Evolutionary conservation across 2,888 invertebrate genomes (phyloP).

Genomic region (Gymnocheta viridis): DNA sequence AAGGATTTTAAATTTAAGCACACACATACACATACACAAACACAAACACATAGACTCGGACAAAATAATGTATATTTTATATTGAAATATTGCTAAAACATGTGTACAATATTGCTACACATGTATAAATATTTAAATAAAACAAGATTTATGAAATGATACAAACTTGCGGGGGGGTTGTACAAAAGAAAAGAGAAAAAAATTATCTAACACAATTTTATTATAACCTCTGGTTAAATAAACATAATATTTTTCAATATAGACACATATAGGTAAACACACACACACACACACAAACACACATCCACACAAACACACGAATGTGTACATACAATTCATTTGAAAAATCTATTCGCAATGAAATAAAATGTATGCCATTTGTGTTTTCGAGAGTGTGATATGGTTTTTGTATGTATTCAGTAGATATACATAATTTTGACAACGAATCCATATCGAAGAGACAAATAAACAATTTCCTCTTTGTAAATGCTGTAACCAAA

Average conservation of each 20-base stretch:
- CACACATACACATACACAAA: not conserved
- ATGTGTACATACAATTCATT: not conserved
- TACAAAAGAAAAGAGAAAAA: not conserved
- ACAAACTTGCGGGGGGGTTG: not conserved
- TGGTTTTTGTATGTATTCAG: conserved; percentile 9
- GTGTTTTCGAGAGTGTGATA: not conserved
- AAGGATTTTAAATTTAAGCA: conserved; percentile 35
- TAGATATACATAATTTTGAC: conserved; percentile 46
- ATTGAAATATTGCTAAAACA: conserved; percentile 54
- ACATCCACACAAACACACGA: not conserved
- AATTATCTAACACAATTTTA: conserved; percentile 62
- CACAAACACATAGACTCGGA: not conserved
- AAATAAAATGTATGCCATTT: conserved; percentile 7
- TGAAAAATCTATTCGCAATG: not conserved
- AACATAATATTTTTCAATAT: conserved; percentile 51
- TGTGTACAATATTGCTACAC: conserved; percentile 45
- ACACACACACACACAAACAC: not conserved
- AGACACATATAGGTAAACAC: conserved; percentile 5
- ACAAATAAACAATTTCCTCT: conserved; percentile 70
- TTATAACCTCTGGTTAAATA: conserved; percentile 67
- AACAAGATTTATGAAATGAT: conserved; percentile 63
- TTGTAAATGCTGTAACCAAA: conserved; percentile 36
- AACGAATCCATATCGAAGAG: conserved; percentile 59
- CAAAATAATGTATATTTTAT: conserved; percentile 45
- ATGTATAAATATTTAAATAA: conserved; percentile 66